phyloP scores from a whole-genome alignment of 2,888 invertebrate genomes.

The Aphidius colemani region DNA sequence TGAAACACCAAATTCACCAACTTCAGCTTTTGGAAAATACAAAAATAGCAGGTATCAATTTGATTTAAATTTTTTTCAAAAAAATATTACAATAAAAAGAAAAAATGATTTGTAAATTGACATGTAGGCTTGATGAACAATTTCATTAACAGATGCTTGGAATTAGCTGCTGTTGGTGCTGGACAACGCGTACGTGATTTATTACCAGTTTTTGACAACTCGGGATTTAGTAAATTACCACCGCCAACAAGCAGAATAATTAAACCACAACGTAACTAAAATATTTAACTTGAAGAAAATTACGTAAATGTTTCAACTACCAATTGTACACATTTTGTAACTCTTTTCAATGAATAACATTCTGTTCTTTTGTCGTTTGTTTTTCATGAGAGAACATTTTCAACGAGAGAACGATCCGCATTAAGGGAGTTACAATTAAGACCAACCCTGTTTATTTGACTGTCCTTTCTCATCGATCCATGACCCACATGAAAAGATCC shows the following conservation, averaged over 20 bases:
- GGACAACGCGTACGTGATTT: conserved; percentile 70
- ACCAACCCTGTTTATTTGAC: conserved; percentile 33
- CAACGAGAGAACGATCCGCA: background rate
- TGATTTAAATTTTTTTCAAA: background rate
- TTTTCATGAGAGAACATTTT: no score
- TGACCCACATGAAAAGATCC: conserved; percentile 16
- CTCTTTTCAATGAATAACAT: background rate
- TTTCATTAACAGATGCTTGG: conserved; percentile 64
- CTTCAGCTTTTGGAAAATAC: conserved; percentile 55
- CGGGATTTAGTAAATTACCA: conserved; percentile 82
- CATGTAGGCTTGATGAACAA: conserved; percentile 11
- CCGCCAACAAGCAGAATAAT: conserved; percentile 80
- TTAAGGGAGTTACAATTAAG: conserved; percentile 33
- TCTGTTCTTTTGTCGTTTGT: background rate
- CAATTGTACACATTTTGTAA: background rate
- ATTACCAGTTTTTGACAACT: conserved; percentile 82
- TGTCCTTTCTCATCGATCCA: conserved; percentile 32
- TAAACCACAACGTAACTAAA: conserved; percentile 64
- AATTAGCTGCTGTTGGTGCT: conserved; percentile 69
- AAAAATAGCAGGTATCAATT: conserved; percentile 56
- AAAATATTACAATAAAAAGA: background rate
- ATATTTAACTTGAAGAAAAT: background rate
- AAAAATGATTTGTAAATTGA: conserved; percentile 3
- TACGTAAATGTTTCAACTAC: background rate
- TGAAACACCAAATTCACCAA: conserved; percentile 72